Evolutionary conservation across 1,140 invertebrate species (phyloP).

Genomic region (Zaprionus taronus): DNA sequence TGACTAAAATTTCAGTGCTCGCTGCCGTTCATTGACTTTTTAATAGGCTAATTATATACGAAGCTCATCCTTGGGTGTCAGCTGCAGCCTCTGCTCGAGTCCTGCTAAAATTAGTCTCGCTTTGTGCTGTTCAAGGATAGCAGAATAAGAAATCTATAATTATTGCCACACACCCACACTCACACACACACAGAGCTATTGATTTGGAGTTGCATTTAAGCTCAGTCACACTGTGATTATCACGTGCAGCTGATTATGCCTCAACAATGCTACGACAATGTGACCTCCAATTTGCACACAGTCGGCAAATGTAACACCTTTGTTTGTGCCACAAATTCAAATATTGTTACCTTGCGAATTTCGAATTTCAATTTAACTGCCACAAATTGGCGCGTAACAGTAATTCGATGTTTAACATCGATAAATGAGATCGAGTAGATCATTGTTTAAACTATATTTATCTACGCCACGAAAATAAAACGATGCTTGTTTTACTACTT

Average conservation of each 20-base stretch:
- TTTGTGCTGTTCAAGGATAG: constrained; percentile 31
- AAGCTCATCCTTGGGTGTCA: constrained; percentile 1
- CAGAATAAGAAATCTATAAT: constrained; percentile 37
- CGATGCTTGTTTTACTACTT: too few species aligned
- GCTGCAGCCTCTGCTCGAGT: not conserved
- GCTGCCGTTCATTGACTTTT: constrained; percentile 57
- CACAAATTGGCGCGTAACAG: not conserved
- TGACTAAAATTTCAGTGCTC: constrained; percentile 6
- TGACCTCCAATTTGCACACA: constrained; percentile 11
- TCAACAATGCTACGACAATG: not conserved
- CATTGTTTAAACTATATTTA: not conserved
- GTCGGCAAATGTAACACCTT: not conserved
- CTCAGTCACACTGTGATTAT: constrained; percentile 15
- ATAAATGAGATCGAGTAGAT: not conserved
- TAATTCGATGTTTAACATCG: not conserved
- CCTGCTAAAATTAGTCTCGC: constrained; percentile 32
- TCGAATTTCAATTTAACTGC: not conserved
- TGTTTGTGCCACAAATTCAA: not conserved
- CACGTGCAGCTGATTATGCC: constrained; percentile 51
- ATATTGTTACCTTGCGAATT: too few species aligned
- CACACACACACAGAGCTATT: constrained; percentile 10
- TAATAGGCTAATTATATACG: constrained; percentile 42
- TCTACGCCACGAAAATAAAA: not conserved
- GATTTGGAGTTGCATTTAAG: constrained; percentile 36
- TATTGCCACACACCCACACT: constrained; percentile 12